Evolutionary conservation across 2,797 vertebrate genomes (phyloP), one percentile per base, ranked within the genome.

Genomic region (Takifugu rubripes): DNA sequence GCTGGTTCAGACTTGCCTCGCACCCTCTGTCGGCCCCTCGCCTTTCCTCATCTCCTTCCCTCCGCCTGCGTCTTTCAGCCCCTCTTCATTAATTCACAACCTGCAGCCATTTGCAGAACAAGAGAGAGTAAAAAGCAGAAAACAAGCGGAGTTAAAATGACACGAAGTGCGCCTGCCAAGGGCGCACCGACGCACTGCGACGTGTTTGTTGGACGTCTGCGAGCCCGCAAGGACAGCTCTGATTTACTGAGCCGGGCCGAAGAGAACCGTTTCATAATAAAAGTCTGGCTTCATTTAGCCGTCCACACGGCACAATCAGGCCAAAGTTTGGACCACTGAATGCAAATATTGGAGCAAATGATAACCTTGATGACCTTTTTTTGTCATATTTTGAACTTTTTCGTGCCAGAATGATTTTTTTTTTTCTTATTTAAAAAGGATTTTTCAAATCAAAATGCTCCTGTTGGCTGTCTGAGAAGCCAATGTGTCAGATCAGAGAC

Each of bases 41-140:
- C 54, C 42, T 58, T 46, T 49, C 61, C 64, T 43, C 48, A 5
- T 52, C 56, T 48, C 40, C 0, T 47, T 52, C 42, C 2, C 16
- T 48, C 54, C 65, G 3, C 6, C 49, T 45, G 55, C 33, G 59
- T 52, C 48, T 45, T 60, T 46, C 49, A 47, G n/a, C 66, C 54
- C 51, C 0, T 21, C 46, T 62, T 82, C 74, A 84, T 84, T 84
- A 79, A 82, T 78, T 79, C 77, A 74, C 65, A 56, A 74, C 81
- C 81, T 64, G 64, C 53, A 84, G 75, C 77, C 52, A 72, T 77
- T 40, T 52, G 61, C 40, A 56, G 44, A 25, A 27, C 16, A 1
- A 42, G 47, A 15, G n/a, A 53, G 51, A 70, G 54, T 46, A 51
- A 54, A 67, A 4, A 50, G 52, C 31, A 65, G 51, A 62, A 57